Conservation (phyloP, 2,113 vertebrate species). For the Datnioides undecimradiatus region DNA sequence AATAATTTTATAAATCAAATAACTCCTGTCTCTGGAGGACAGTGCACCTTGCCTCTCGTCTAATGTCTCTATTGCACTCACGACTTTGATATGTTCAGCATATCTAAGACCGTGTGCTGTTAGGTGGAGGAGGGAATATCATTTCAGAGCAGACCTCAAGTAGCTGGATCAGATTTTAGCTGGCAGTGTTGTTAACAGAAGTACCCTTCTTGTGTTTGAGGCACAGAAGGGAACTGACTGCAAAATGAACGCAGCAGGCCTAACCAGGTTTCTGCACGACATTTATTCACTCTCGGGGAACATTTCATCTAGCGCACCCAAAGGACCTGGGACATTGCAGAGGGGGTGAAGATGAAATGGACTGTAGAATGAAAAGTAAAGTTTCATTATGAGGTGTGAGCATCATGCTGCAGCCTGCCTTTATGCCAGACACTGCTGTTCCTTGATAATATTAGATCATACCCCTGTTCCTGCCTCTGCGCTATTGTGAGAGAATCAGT, state of each 20-base stretch:
- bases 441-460: constrained; percentile 45
- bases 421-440: constrained; percentile 44
- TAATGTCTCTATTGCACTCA: constrained; percentile 58
- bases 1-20: constrained; percentile 39
- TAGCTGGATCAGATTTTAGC: constrained; percentile 69
- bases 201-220: constrained; percentile 64
- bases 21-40: constrained; percentile 66
- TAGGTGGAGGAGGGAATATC: constrained; percentile 49
- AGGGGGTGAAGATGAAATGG: constrained; percentile 61
- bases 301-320: constrained; percentile 55
- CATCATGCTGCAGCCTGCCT: constrained; percentile 39
- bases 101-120: constrained; percentile 59
- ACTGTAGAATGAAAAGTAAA: constrained; percentile 77
- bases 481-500: constrained; percentile 27
- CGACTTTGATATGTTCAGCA: constrained; percentile 47
- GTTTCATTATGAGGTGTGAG: constrained; percentile 74
- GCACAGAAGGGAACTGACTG: constrained; percentile 55
- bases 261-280: constrained; percentile 54
- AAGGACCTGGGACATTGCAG: constrained; percentile 57
- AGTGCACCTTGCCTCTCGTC: constrained; percentile 60
- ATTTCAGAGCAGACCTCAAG: constrained; percentile 60
- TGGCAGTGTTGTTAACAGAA: constrained; percentile 72
- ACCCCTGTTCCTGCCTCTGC: constrained; percentile 12
- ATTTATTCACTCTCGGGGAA: constrained; percentile 65
- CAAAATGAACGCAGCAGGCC: constrained; percentile 65